These are phyloP conservation scores for Gymnogyps californianus DNA, from an alignment of 2,113 vertebrate species.

Conservation along the genomic window DNA sequence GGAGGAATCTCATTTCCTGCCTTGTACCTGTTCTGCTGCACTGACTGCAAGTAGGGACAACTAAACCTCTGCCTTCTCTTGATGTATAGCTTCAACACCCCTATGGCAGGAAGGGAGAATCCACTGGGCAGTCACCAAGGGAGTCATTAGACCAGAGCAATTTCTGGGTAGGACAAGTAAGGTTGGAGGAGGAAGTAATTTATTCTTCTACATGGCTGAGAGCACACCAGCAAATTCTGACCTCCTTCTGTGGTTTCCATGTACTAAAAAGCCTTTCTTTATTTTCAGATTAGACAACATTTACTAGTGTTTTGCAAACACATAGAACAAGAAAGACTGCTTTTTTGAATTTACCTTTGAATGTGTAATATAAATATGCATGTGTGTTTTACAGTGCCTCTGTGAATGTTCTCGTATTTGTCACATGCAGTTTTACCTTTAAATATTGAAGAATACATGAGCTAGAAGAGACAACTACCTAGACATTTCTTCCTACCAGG, in stretches of 20 bases:
- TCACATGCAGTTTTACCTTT: not conserved
- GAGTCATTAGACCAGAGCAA: not conserved
- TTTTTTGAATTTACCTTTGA: not conserved
- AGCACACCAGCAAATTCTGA: not conserved
- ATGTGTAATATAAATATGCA: not conserved
- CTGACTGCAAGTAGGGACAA: not conserved
- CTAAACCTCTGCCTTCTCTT: not conserved
- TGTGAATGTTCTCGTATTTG: not conserved
- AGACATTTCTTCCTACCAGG: not conserved
- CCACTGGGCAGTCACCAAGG: not conserved
- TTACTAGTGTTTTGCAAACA: rapidly evolving
- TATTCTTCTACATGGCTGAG: not conserved
- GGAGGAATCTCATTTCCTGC: not conserved
- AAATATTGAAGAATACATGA: not conserved
- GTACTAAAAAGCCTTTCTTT: not conserved
- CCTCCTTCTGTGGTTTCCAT: not conserved
- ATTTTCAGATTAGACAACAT: not conserved
- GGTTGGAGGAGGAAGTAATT: not conserved
- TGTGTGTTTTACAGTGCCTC: not conserved
- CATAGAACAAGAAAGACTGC: rapidly evolving
- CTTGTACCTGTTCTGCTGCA: not conserved
- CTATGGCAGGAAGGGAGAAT: not conserved
- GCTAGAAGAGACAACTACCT: not conserved
- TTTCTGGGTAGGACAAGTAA: not conserved
- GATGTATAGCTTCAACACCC: not conserved